These are phyloP conservation scores for Etheostoma cragini DNA, from an alignment of 2,113 vertebrate species.

Conservation along the genomic window DNA sequence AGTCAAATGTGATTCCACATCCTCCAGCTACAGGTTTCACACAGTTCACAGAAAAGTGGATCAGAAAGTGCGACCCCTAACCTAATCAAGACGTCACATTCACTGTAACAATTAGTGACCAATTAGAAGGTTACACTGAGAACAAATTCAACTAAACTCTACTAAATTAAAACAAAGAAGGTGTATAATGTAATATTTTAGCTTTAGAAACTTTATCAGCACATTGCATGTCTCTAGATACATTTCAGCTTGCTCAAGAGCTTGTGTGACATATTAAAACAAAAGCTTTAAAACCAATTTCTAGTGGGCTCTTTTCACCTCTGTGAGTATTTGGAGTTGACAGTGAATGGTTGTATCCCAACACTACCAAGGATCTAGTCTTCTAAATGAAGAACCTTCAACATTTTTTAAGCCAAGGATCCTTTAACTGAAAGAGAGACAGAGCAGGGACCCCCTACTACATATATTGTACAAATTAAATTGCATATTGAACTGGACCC, in stretches of 20 bases:
- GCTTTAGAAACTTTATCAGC: not conserved
- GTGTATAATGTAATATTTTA: not conserved
- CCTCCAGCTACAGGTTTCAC: not conserved
- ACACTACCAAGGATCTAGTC: constrained; percentile 1
- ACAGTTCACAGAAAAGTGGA: not conserved
- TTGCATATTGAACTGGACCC: too few relatives aligned
- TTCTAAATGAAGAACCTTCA: not conserved
- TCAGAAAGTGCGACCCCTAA: constrained; percentile 9
- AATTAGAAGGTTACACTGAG: not conserved
- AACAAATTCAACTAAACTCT: too few relatives aligned
- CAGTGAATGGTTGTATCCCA: constrained; percentile 6
- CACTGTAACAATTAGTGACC: not conserved
- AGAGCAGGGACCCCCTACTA: too few relatives aligned
- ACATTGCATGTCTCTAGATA: not conserved
- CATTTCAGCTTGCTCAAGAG: not conserved
- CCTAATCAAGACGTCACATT: not conserved
- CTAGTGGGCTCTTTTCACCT: constrained; percentile 21
- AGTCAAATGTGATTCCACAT: not conserved
- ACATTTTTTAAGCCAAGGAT: too few relatives aligned
- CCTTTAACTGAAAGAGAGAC: too few relatives aligned
- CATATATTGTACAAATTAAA: too few relatives aligned
- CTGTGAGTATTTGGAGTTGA: constrained; percentile 15
- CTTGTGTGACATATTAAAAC: constrained; percentile 17
- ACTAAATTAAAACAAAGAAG: not conserved
- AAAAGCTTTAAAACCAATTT: constrained; percentile 15